Evolutionary conservation across 2,113 vertebrate species (phyloP), one percentile per base, ranked within the genome.

Genomic region (Campylorhamphus procurvoides): DNA sequence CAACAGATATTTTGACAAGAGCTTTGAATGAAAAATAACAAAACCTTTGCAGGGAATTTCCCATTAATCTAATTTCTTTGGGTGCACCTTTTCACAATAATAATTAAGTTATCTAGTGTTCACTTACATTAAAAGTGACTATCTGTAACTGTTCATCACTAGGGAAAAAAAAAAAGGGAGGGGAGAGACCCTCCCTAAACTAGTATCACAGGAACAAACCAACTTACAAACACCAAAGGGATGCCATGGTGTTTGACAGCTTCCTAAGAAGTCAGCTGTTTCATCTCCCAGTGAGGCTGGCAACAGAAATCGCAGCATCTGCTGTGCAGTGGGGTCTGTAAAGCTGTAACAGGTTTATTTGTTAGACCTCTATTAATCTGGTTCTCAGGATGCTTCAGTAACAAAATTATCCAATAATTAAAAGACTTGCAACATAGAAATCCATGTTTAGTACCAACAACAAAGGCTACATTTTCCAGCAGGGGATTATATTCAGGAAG

Each of bases 21-120:
- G 88, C 87, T 97, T 94, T 95, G 94, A 96, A 92, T 93, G 92
- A 97, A 96, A 96, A 92, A 97, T 96, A 97, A 91, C 46, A 97
- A 97, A 97, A 97, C 83, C 88, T 97, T 96, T 95, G 56, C 80
- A 96, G 96, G 96, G 94, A 97, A 97, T 93, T 97, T 92, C 87
- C 94, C 87, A 97, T 97, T 97, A 97, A 96, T 97, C 95, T 91
- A 93, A 97, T 97, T 97, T 97, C 97, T 98, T 98, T 98, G 93
- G 90, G 88, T 97, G 63, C 88, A 95, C 89, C 88, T 96, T 97
- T 97, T 96, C 87, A 92, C 94, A 97, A 96, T 89, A 94, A 96
- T 97, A 92, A 95, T 94, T 85, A 98, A 97, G 97, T 98, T 93
- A 96, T 89, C 89, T 97, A 95, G 95, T 93, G 89, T 93, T 96